Base-by-base conservation (phyloP, 2,113 vertebrate genomes). In the Chaetodon trifascialis region DNA sequence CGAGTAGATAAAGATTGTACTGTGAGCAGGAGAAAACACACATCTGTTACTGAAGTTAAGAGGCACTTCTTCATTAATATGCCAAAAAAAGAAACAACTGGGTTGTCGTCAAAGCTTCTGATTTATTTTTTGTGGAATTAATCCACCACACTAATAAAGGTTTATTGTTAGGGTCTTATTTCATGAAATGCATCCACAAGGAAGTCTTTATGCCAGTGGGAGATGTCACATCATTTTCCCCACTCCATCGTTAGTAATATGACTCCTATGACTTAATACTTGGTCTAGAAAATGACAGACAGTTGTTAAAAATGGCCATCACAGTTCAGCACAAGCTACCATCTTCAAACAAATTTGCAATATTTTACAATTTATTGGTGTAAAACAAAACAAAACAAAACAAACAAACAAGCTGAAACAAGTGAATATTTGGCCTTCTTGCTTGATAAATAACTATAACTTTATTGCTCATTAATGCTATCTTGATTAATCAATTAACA, bases 81-180 rank as follows among this genome's bases (percentile, higher is more conserved):
- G 70, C 12, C 10, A 62, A 59, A 15, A 30, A 30, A 40, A 71
- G 36, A 56, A 76, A 30, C 4, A 30, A 47, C 70, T 56, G 4
- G 16, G 34, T 23, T 55, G 46, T 58, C 59, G 73, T 40, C 14
- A 30, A 72, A 67, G 34, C 49, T 30, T 55, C 30, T 30, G 14
- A 64, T 69, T 52, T 17, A 47, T 44, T 82, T 44, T 63, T 51
- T 70, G 40, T n/a, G 30, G 36, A 23, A 54, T 62, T 4, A 44
- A 25, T 62, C 46, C 36, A 12, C 36, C 64, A 3, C 6, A 23
- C 25, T 16, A 64, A 51, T 40, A 4, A 6, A 36, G 23, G 14
- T 47, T 8, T 44, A 64, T 64, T 47, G 69, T 69, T 46, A 2
- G 44, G 49, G 38, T 55, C 65, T 76, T 10, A 14, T 76, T 82